Conservation (phyloP, 2,888 invertebrate genomes). For the Chymomyza caudatula region DNA sequence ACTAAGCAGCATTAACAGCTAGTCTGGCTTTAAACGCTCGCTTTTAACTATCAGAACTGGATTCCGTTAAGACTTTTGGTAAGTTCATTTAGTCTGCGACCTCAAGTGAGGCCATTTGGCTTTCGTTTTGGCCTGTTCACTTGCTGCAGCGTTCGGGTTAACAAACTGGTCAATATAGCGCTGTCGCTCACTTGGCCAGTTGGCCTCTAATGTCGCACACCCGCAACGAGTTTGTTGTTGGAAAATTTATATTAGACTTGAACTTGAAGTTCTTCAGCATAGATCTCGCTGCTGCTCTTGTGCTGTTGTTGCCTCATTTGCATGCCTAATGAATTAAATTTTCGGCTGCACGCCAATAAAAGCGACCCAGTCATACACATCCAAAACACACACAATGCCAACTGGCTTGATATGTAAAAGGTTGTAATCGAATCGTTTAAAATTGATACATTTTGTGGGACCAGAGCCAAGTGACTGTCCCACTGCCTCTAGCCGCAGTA, state of each 20-base stretch:
- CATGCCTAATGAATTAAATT: slow-evolving; percentile 56
- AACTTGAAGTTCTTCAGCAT: slow-evolving; percentile 58
- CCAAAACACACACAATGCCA: slow-evolving; percentile 1
- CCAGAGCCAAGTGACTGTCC: background rate
- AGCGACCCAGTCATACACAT: background rate
- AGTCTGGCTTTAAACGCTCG: slow-evolving; percentile 3
- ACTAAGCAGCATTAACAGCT: slow-evolving; percentile 24
- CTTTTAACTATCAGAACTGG: background rate
- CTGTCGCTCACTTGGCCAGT: slow-evolving; percentile 49
- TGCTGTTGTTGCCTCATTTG: slow-evolving; percentile 38
- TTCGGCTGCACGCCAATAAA: slow-evolving; percentile 26
- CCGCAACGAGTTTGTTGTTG: slow-evolving; percentile 32
- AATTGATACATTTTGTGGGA: slow-evolving; percentile 2
- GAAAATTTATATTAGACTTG: slow-evolving; percentile 58
- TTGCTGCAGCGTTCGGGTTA: background rate
- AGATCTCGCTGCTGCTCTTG: background rate
- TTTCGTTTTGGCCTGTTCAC: background rate
- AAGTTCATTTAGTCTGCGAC: background rate
- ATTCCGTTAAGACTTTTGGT: background rate
- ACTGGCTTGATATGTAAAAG: slow-evolving; percentile 3
- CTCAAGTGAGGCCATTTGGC: slow-evolving; percentile 12
- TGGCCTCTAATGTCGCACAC: slow-evolving; percentile 43
- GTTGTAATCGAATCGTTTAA: slow-evolving; percentile 6
- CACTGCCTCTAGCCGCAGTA: background rate
- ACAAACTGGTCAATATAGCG: slow-evolving; percentile 40